phyloP scores from a whole-genome alignment of 1,140 invertebrate genomes.

The Tetraneura akinire region DNA sequence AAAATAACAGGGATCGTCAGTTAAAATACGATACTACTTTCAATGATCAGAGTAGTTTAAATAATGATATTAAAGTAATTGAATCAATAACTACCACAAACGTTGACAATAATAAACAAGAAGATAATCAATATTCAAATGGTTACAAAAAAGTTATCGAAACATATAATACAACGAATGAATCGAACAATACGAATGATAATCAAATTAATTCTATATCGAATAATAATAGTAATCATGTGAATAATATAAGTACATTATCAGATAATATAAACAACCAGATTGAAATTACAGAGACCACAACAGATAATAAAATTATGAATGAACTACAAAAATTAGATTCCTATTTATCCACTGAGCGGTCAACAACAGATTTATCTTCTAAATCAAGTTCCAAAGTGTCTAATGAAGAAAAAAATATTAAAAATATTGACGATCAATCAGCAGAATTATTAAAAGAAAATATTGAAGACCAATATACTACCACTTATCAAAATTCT shows the following conservation, averaged over 20 bases:
- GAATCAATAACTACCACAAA: not conserved
- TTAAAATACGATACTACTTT: not conserved
- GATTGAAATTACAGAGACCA: not conserved
- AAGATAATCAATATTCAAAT: conserved; percentile 4
- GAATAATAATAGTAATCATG: not conserved
- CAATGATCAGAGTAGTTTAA: not conserved
- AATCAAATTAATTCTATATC: not conserved
- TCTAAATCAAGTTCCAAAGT: not conserved
- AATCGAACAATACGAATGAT: not conserved
- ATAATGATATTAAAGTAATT: not conserved
- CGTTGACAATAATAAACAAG: not conserved
- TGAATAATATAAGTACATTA: not conserved
- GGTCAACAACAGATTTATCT: conserved; percentile 24
- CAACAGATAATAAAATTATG: conserved; percentile 56
- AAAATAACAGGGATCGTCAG: not conserved
- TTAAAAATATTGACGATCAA: conserved; percentile 50
- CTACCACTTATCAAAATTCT: conserved; percentile 65
- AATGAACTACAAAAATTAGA: conserved; percentile 57
- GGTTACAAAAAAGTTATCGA: not conserved
- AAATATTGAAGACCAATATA: conserved; percentile 61
- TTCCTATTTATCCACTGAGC: conserved; percentile 55
- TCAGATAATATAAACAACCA: conserved; percentile 11
- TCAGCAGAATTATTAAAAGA: conserved; percentile 53
- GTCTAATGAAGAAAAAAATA: conserved; percentile 36
- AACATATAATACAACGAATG: not conserved